Evolutionary conservation across 92 coral and sea anemone species (phyloP), one percentile per base, ranked within the genome.

Genomic region (Phenganax subtilis): DNA sequence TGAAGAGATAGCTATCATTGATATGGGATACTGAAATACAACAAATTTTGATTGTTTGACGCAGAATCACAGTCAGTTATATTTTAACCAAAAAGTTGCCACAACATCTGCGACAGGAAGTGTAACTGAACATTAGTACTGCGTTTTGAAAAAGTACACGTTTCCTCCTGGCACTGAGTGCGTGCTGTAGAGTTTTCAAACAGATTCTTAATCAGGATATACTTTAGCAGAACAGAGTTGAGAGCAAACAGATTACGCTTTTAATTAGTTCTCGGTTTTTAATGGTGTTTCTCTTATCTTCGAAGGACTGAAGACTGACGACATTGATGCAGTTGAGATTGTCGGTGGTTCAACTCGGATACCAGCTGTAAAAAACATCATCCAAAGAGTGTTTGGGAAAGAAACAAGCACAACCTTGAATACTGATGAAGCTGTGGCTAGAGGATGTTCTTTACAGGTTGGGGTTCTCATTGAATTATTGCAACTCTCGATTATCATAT

Each of bases 311-410:
- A 92, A 90, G 79, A 64, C 53, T 14, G 96, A 88, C 29, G 92
- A 92, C 55, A 86, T 96, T 72, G 97, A 92, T 58, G 90, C 97
- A 27, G 97, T 96, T 17, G 99, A 96, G 70, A 75, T 96, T 75
- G 99, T 96, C 54, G 99, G 99, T 65, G 99, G 97, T 6, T 88
- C 97, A 4, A 90, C 92, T 31, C 97, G 99, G 71, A 89, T 89
- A 84, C 99, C 99, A 27, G 90, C 89, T 28, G 75, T 96, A 11
- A 96, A 92, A 84, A 83, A 85, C 57, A 57, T 81, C 44, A 93
- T 92, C 51, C 91, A 84, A 69, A 86, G 75, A 57, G 81, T 89
- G 30, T 96, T 90, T 83, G 90, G 86, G 15, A 90, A 90, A 80
- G 99, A 96, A 66, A 79, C 90, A 61, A 90, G 91, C 71, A 92